phyloP scores from a whole-genome alignment of 2,888 invertebrate species.

The Drosophila monieri region DNA sequence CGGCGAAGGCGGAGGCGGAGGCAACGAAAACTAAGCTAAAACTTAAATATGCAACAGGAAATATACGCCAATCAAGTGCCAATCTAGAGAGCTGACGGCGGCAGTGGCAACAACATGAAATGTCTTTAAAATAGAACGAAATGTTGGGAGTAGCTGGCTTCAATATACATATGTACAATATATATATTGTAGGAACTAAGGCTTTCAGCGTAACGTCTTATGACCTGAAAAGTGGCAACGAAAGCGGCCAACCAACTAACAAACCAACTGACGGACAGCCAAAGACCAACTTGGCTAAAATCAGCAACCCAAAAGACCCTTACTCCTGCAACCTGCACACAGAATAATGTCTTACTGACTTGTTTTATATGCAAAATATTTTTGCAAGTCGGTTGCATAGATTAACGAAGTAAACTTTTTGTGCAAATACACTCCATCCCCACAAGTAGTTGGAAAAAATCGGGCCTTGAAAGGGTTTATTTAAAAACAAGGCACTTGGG shows the following conservation, averaged over 20 bases:
- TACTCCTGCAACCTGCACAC: conserved; percentile 2
- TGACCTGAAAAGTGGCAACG: conserved; percentile 72
- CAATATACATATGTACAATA: neutral
- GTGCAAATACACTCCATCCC: conserved; percentile 18
- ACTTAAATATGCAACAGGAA: conserved; percentile 83
- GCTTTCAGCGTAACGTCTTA: conserved; percentile 75
- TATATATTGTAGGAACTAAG: conserved; percentile 15
- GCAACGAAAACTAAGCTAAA: conserved; percentile 58
- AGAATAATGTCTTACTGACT: conserved; percentile 34
- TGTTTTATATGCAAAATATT: conserved; percentile 69
- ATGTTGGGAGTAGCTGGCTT: conserved; percentile 45
- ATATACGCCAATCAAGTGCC: conserved; percentile 83
- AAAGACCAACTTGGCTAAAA: conserved; percentile 24
- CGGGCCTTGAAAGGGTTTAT: neutral
- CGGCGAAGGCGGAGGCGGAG: conserved; percentile 1
- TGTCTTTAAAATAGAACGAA: conserved; percentile 77
- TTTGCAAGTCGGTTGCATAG: conserved; percentile 65
- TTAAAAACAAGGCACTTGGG: neutral
- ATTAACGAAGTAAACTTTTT: conserved; percentile 60
- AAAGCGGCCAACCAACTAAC: conserved; percentile 59
- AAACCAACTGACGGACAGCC: conserved; percentile 50
- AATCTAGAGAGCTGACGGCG: conserved; percentile 77
- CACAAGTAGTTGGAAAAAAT: conserved; percentile 4
- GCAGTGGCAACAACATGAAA: conserved; percentile 56
- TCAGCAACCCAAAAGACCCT: conserved; percentile 39